These are phyloP conservation scores for Thereuonema tuberculata DNA, from an alignment of 1,140 invertebrate genomes.

Conservation along the genomic window DNA sequence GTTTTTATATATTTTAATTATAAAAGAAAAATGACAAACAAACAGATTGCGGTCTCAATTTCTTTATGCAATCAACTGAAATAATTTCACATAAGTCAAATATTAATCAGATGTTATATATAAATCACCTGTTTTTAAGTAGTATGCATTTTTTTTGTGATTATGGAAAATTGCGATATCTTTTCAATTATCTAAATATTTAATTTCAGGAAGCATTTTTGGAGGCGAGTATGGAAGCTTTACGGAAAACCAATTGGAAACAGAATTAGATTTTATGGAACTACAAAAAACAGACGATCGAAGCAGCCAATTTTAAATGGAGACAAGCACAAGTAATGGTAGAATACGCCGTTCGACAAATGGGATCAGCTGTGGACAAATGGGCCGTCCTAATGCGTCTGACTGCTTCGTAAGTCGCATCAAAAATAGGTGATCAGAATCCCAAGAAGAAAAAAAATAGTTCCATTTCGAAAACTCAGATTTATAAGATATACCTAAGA, in stretches of 20 bases:
- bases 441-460: no score
- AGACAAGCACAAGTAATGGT: conserved; percentile 37
- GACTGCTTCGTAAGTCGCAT: no score
- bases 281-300: conserved; percentile 39
- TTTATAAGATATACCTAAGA: no score
- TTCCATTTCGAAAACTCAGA: no score
- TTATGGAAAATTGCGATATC: no score
- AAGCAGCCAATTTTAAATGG: conserved; percentile 42
- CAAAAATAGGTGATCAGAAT: no score
- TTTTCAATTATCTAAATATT: conserved; percentile 1
- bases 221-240: conserved; percentile 39
- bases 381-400: conserved; percentile 40
- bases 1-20: not conserved
- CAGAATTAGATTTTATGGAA: conserved; percentile 37
- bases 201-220: conserved; percentile 27
- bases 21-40: not conserved
- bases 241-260: conserved; percentile 38
- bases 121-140: no score
- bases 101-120: no score
- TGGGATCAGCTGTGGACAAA: conserved; percentile 33
- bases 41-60: not conserved
- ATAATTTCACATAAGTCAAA: not conserved
- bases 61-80: not conserved
- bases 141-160: no score
- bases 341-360: conserved; percentile 37